Evolutionary conservation across 2,113 vertebrate species (phyloP), one percentile per base, ranked within the genome.

Genomic region (Syngnathus typhle): DNA sequence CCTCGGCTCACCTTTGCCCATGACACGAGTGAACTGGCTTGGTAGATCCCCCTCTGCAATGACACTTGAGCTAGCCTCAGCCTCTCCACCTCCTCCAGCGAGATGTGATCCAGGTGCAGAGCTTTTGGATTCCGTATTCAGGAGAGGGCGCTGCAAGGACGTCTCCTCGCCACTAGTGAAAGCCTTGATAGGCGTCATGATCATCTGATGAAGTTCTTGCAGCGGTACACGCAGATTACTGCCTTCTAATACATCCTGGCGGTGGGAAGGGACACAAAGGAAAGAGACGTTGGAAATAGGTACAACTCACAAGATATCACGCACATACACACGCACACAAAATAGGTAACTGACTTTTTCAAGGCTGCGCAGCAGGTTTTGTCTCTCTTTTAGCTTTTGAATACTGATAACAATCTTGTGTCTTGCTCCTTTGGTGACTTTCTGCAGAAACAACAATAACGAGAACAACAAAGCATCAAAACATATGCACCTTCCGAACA

Each of bases 401-500:
- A 99, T 96, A 84, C 97, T 99, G 91, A 99, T 98, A 72, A 98
- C 93, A 63, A 99, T 99, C 91, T 99, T 99, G 91, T 99, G 97
- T 70, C 97, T 89, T 0, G 97, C 97, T 3, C 97, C 97, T 95
- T 98, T 99, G 84, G 97, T 99, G 87, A 99, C 96, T 4, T 95
- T 97, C 97, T 99, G 91, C 88, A 81, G 64, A 46, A 65, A 71
- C 58, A 58, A 61, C 6, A 55, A 41, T 2, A 41, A 38, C 43
- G 44, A 71, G 54, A 58, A 61, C 6, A 46, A 15, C 4, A 27
- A 7, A 44, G 15, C 7, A 62, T 15, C n/a, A 21, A 23, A 9
- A 23, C 39, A 62, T 44, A 8, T 15, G 19, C 19, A 44, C 21
- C 41, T 62, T 43, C 44, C 12, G 19, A 15, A 7, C 3, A 21